A percentile compares a stretch with the other conserved stretches of the same genome.
Conservation (phyloP, 2,888 invertebrate species). For the Galerucella pusilla region DNA sequence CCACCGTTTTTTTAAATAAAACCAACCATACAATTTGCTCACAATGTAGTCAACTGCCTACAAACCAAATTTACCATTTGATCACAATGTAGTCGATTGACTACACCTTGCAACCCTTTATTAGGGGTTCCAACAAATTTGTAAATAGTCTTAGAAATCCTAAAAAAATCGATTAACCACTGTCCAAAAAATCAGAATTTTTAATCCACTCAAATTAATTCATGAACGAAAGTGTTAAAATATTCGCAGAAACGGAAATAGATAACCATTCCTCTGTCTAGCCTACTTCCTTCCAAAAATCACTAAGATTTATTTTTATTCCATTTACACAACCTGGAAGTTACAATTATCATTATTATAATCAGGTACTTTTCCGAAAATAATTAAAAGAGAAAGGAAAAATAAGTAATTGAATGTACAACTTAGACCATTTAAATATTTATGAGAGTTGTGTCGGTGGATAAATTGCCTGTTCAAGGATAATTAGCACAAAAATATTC, state of each 20-base stretch:
- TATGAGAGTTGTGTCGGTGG: conserved; percentile 26
- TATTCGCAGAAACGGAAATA: background rate
- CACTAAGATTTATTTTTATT: conserved; percentile 20
- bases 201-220: too few species aligned
- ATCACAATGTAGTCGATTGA: too few species aligned
- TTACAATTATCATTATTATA: conserved; percentile 5
- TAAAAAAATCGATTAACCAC: too few species aligned
- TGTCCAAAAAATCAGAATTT: too few species aligned
- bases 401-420: conserved; percentile 31
- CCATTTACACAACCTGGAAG: conserved; percentile 19
- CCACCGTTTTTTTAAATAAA: too few species aligned
- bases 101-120: too few species aligned
- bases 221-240: too few species aligned
- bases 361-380: conserved; percentile 2
- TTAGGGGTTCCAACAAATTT: too few species aligned
- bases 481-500: conserved; percentile 37
- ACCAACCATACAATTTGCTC: too few species aligned
- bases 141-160: too few species aligned
- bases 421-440: conserved; percentile 32
- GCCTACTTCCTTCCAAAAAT: conserved; percentile 18
- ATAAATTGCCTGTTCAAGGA: conserved; percentile 32
- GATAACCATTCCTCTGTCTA: background rate
- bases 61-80: too few species aligned
- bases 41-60: too few species aligned
- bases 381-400: conserved; percentile 12